Conservation (phyloP, 1,140 invertebrate genomes). For the Physella acuta region DNA sequence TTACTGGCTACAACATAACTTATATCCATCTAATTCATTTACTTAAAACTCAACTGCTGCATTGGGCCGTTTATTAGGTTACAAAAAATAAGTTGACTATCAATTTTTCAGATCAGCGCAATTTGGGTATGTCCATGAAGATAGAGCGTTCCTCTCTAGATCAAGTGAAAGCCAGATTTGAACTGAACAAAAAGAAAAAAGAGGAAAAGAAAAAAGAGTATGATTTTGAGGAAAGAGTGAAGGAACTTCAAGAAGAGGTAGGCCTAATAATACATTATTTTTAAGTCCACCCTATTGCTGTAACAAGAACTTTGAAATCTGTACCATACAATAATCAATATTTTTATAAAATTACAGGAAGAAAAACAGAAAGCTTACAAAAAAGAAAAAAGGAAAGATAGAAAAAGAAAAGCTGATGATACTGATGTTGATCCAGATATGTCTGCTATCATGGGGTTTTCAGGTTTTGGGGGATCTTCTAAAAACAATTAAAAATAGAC, state of each 20-base stretch:
- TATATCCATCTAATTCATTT: no score
- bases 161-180: slow-evolving; percentile 92
- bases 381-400: slow-evolving; percentile 86
- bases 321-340: slow-evolving; percentile 1
- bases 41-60: no score
- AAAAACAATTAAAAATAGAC: slow-evolving; percentile 61
- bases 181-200: slow-evolving; percentile 88
- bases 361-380: slow-evolving; percentile 90
- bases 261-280: not conserved
- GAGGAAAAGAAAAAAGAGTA: slow-evolving; percentile 97
- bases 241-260: slow-evolving; percentile 90
- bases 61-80: no score
- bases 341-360: slow-evolving; percentile 66
- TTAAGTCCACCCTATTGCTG: not conserved
- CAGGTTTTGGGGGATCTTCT: slow-evolving; percentile 90
- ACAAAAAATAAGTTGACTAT: no score
- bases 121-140: slow-evolving; percentile 99
- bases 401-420: slow-evolving; percentile 75
- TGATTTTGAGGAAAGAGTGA: slow-evolving; percentile 85
- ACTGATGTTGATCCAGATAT: slow-evolving; percentile 71
- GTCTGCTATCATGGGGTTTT: slow-evolving; percentile 95
- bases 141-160: slow-evolving; percentile 93
- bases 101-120: slow-evolving; percentile 84
- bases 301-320: not conserved
- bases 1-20: not conserved